phyloP scores from a whole-genome alignment of 1,140 invertebrate genomes.

The Eumaeus atala region DNA sequence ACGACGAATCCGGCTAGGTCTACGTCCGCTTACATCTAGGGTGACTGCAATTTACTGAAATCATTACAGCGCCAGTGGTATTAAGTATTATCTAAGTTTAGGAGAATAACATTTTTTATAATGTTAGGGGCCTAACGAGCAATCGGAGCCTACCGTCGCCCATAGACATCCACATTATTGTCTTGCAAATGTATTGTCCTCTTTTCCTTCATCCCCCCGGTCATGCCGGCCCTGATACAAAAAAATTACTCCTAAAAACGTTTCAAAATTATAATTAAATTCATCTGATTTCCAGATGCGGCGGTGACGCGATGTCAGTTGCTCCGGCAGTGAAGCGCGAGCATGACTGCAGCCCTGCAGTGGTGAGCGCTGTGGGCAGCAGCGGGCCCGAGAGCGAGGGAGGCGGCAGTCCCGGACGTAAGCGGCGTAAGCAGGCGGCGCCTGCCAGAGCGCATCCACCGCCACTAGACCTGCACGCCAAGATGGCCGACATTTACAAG shows the following conservation, averaged over 20 bases:
- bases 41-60: too few species aligned
- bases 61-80: too few species aligned
- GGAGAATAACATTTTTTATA: too few species aligned
- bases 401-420: conserved; percentile 55
- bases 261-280: background rate
- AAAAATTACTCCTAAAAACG: too few species aligned
- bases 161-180: too few species aligned
- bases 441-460: conserved; percentile 49
- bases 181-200: too few species aligned
- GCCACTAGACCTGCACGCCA: conserved; percentile 65
- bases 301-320: conserved; percentile 71
- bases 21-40: too few species aligned
- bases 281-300: conserved; percentile 55
- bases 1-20: too few species aligned
- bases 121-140: too few species aligned
- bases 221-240: background rate
- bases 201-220: too few species aligned
- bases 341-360: conserved; percentile 51
- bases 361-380: conserved; percentile 35
- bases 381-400: conserved; percentile 46
- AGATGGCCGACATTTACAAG: conserved; percentile 73
- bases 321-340: conserved; percentile 71
- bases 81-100: too few species aligned
- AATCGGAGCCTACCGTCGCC: too few species aligned
- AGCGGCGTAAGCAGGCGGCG: conserved; percentile 67